Conservation (phyloP, 2,888 invertebrate genomes). For the Drosophila stalkeri region DNA sequence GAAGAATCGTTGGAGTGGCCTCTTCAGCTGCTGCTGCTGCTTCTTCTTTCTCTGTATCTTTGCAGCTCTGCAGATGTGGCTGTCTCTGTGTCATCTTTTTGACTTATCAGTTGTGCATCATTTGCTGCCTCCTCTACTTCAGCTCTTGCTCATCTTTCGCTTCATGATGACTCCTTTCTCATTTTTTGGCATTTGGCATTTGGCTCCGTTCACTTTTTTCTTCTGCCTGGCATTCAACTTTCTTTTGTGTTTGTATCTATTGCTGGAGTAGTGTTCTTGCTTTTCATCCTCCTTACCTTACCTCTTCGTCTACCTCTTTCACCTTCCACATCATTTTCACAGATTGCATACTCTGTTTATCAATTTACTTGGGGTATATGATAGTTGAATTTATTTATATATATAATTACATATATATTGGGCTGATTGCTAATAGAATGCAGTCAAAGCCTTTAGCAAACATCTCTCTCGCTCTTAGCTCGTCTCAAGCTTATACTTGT, state of each 20-base stretch:
- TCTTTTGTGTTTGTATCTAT: slow-evolving; percentile 61
- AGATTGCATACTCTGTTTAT: slow-evolving; percentile 11
- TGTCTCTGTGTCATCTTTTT: slow-evolving; percentile 72
- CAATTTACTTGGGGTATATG: not conserved
- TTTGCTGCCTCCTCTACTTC: slow-evolving; percentile 16
- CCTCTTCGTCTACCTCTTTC: slow-evolving; percentile 12
- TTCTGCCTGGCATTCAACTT: slow-evolving; percentile 54
- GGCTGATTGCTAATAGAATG: not conserved
- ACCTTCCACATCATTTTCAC: slow-evolving; percentile 27
- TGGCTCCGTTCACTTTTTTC: slow-evolving; percentile 71
- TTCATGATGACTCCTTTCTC: slow-evolving; percentile 58
- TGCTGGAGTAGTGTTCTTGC: slow-evolving; percentile 42
- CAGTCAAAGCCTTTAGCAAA: not conserved
- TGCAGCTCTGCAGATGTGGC: slow-evolving; percentile 18
- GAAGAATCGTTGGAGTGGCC: slow-evolving; percentile 36
- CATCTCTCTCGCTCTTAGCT: not conserved
- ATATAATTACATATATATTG: not conserved
- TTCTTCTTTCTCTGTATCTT: not conserved
- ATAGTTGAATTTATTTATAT: not conserved
- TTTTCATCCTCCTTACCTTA: slow-evolving; percentile 10
- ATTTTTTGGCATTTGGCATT: slow-evolving; percentile 69
- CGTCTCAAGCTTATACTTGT: not conserved
- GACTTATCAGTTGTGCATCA: slow-evolving; percentile 79
- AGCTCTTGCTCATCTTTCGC: slow-evolving; percentile 53
- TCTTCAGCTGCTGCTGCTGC: slow-evolving; percentile 6